phyloP scores from a whole-genome alignment of 2,888 invertebrate genomes.

The Cryptocephalus moraei region DNA sequence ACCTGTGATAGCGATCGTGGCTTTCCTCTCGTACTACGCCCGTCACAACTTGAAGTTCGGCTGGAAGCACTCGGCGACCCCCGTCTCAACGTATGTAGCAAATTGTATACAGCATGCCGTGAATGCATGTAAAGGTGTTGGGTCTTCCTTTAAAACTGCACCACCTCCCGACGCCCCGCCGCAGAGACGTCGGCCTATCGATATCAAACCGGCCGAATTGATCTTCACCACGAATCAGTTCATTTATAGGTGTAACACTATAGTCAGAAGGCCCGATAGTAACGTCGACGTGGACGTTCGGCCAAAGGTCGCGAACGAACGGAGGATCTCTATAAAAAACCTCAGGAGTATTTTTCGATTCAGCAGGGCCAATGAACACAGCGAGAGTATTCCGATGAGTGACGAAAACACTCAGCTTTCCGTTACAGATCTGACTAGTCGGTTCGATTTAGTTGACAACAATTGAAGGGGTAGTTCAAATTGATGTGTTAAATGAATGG shows the following conservation, averaged over 20 bases:
- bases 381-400: conserved; percentile 15
- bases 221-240: conserved; percentile 56
- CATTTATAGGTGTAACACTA: conserved; percentile 37
- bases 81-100: conserved; percentile 44
- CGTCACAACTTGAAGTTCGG: conserved; percentile 53
- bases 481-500: not conserved
- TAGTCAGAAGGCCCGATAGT: conserved; percentile 4
- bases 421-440: conserved; percentile 17
- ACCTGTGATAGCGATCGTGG: conserved; percentile 56
- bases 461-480: not conserved
- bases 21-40: conserved; percentile 66
- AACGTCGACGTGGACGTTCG: too few relatives aligned
- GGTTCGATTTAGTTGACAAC: conserved; percentile 11
- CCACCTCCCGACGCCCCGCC: conserved; percentile 6
- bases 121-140: conserved; percentile 32
- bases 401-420: conserved; percentile 16
- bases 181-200: conserved; percentile 24
- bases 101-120: conserved; percentile 29
- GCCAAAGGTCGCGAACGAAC: not conserved
- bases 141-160: conserved; percentile 12
- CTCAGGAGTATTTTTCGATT: conserved; percentile 19
- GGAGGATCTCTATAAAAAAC: conserved; percentile 28
- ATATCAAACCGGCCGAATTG: conserved; percentile 50
- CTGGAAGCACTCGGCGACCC: conserved; percentile 38
- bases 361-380: conserved; percentile 4